Conservation (phyloP, 2,888 invertebrate species). For the Drosophila lutescens region DNA sequence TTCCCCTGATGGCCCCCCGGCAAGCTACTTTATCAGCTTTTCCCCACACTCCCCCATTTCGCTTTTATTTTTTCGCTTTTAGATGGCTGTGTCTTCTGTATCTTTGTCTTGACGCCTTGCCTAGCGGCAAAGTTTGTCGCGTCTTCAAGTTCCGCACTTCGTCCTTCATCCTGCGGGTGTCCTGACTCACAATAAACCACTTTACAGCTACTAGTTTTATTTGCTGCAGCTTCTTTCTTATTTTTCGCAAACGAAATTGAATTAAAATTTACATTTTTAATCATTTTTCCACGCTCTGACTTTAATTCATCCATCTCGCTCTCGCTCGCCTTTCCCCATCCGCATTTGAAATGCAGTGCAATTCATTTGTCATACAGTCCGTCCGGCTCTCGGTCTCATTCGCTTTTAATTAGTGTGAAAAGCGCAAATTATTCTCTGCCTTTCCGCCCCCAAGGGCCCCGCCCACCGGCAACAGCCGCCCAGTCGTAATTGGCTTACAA, state of each 20-base stretch:
- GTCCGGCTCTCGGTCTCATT: slow-evolving; percentile 50
- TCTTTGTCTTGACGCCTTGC: slow-evolving; percentile 61
- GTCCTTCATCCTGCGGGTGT: slow-evolving; percentile 27
- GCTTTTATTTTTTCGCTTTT: slow-evolving; percentile 18
- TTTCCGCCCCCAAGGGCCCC: slow-evolving; percentile 23
- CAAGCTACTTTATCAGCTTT: slow-evolving; percentile 69
- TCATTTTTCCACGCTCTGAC: slow-evolving; percentile 66
- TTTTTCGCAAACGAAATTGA: slow-evolving; percentile 69
- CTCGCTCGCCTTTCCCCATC: slow-evolving; percentile 13
- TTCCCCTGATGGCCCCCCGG: slow-evolving; percentile 52
- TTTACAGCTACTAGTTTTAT: slow-evolving; percentile 70
- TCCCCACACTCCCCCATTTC: slow-evolving; percentile 15
- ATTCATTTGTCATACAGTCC: slow-evolving; percentile 66
- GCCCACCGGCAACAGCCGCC: slow-evolving; percentile 29
- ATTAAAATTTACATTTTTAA: slow-evolving; percentile 82
- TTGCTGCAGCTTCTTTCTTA: slow-evolving; percentile 28
- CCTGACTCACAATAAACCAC: slow-evolving; percentile 73
- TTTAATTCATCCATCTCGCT: slow-evolving; percentile 53
- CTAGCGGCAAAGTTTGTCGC: slow-evolving; percentile 77
- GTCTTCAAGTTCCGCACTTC: slow-evolving; percentile 47
- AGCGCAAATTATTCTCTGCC: slow-evolving; percentile 73
- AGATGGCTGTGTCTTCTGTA: slow-evolving; percentile 31
- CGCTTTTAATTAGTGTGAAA: slow-evolving; percentile 81
- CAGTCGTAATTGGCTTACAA: slow-evolving; percentile 73
- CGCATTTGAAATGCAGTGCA: slow-evolving; percentile 42